Evolutionary conservation across 2,113 vertebrate genomes (phyloP), one percentile per base, ranked within the genome.

Genomic region (Saguinus imperator): DNA sequence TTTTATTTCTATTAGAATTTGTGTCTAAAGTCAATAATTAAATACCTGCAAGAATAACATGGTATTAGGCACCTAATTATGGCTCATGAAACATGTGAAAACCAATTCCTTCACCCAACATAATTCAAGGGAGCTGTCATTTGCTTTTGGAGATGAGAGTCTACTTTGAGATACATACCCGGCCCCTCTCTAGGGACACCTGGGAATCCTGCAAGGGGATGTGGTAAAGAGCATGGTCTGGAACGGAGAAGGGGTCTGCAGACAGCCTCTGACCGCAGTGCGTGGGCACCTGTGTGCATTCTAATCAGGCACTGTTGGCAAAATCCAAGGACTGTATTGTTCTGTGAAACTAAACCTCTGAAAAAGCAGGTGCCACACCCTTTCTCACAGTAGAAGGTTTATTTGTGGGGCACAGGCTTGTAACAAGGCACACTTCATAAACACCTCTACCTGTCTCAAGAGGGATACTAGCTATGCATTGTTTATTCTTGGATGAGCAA

Each of bases 271-370:
- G 25, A 70, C 32, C 2, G 0, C 66, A 32, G 8, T 1, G 52
- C 27, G 79, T 93, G 11, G 77, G 58, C 37, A 75, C 83, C 35
- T 61, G 43, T 40, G 3, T 52, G 14, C 16, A 0, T n/a, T 48
- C 18, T 66, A 91, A 79, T 25, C 55, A 45, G 43, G 64, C 58
- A 87, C 35, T 0, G 5, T 2, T 29, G 82, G 37, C 3, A 23
- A 96, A 95, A 83, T 48, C 61, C 91, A 1, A 91, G 43, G 37
- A 82, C 79, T 84, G 55, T 35, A 48, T 13, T 17, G 61, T 83
- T 64, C 87, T 43, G 6, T 5, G 77, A 96, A 96, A 94, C 76
- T 14, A 48, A 89, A 76, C 52, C 79, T 94, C 37, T 57, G 35
- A 70, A 92, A 77, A 32, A 37, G 13, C 6, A 82, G 79, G 73